Base-by-base conservation (phyloP, 2,888 invertebrate species). In the Cistogaster globosa region DNA sequence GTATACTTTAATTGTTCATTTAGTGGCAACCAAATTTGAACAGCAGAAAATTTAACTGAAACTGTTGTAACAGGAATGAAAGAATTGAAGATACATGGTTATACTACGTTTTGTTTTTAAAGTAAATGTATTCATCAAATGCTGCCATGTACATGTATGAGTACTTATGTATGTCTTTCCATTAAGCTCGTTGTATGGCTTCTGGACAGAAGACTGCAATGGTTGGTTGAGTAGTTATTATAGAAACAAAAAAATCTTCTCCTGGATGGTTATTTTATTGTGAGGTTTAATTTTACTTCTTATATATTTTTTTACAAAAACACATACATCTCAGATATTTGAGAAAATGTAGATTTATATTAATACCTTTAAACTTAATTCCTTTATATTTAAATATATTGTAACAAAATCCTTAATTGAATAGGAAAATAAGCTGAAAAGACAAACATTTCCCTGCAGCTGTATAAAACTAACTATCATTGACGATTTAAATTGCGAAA, bases 11-110 rank as follows among this genome's bases (percentile, higher is more conserved):
- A 53, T 16, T 60, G 45, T 42, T 32, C 53, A 26, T 68, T 68
- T 38, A 12, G 45, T 18, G 63, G 14, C 38, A 45, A 20, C 7
- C 51, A 51, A 53, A 7, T 4, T 18, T 32, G 7, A 26, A 20
- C 4, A 42, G 22, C 18, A 72, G 6, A 14, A 67, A 57, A 51
- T 53, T 22, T n/a, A 71, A 68, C 18, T 74, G 20, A 63, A 69
- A 38, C 69, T 63, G 48, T 51, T 82, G 57, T 65, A 65, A 51
- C 65, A 57, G 51, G 26, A 74, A 60, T 60, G 67, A 65, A 71
- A 58, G 57, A 76, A 71, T 76, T 82, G 63, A 63, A 71, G 63
- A 82, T 38, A 63, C 51, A 71, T 82, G 76, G 76, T 22, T 63
- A 53, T 51, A 71, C 63, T 42, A 58, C 18, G 58, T 36, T 63